These are phyloP conservation scores for Lacerta bilineata DNA, from an alignment of 2,797 vertebrate species.

Conservation along the genomic window DNA sequence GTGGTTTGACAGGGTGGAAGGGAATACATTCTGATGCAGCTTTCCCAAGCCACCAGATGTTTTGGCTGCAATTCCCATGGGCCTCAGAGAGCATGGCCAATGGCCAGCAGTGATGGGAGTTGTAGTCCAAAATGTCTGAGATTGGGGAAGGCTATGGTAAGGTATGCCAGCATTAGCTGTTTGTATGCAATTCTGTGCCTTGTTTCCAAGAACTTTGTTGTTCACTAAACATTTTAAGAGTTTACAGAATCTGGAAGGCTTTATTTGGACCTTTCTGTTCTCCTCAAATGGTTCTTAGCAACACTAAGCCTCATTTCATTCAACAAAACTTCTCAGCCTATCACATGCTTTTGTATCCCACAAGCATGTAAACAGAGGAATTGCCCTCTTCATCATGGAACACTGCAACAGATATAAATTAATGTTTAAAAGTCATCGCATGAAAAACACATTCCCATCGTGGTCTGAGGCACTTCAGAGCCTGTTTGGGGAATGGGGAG, in stretches of 20 bases:
- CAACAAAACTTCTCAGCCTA: slow-evolving; percentile 4
- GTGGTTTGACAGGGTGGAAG: neutral
- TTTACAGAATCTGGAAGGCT: neutral
- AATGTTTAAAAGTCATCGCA: slow-evolving; percentile 6
- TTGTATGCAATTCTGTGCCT: accelerated
- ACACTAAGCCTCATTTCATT: neutral
- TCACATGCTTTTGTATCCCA: neutral
- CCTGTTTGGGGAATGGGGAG: slow-evolving; percentile 30
- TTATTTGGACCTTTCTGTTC: slow-evolving; percentile 18
- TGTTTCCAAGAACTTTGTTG: neutral
- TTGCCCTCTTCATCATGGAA: slow-evolving; percentile 27
- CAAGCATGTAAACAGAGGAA: slow-evolving; percentile 9
- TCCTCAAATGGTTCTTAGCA: neutral
- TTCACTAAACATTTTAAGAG: slow-evolving; percentile 23
- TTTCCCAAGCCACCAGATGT: too few species aligned
- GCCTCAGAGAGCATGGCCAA: neutral
- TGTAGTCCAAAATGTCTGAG: neutral
- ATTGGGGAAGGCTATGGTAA: neutral
- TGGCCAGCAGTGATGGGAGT: neutral
- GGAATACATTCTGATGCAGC: neutral
- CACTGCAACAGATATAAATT: slow-evolving; percentile 29
- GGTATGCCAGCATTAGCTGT: neutral
- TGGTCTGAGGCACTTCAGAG: neutral
- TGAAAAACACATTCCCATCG: slow-evolving; percentile 10
- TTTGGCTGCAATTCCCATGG: neutral